Conservation (phyloP, 2,113 vertebrate species). For the Verasper variegatus region DNA sequence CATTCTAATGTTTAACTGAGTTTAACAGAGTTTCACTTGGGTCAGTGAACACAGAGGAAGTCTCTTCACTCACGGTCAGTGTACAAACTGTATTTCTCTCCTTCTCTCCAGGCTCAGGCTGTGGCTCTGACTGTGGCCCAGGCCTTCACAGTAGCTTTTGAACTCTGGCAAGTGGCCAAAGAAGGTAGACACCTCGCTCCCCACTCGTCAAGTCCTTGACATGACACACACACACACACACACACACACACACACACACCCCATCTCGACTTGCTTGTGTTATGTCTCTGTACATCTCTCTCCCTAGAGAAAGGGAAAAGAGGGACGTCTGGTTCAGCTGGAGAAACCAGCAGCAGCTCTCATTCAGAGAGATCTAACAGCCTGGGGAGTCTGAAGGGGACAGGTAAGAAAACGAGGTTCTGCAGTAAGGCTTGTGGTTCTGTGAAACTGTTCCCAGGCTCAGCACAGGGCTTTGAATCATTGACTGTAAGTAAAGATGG, state of each 20-base stretch:
- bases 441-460: no score
- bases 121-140: constrained; percentile 95
- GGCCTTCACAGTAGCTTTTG: constrained; percentile 94
- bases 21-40: no score
- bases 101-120: constrained; percentile 88
- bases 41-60: no score
- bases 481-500: no score
- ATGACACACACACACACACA: background rate
- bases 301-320: constrained; percentile 88
- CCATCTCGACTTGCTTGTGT: constrained; percentile 5
- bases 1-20: no score
- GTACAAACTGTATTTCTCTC: background rate
- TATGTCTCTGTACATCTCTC: constrained; percentile 1
- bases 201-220: background rate
- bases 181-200: constrained; percentile 84
- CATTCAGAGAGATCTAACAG: constrained; percentile 67
- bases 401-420: constrained; percentile 66
- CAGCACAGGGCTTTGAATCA: background rate
- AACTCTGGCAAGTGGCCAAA: constrained; percentile 92
- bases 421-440: background rate
- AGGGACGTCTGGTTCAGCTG: constrained; percentile 83
- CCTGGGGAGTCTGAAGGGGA: constrained; percentile 69
- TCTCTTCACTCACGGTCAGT: background rate
- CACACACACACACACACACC: background rate
- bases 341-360: constrained; percentile 78